Conservation (phyloP, 2,797 vertebrate genomes). For the Periparus ater region DNA sequence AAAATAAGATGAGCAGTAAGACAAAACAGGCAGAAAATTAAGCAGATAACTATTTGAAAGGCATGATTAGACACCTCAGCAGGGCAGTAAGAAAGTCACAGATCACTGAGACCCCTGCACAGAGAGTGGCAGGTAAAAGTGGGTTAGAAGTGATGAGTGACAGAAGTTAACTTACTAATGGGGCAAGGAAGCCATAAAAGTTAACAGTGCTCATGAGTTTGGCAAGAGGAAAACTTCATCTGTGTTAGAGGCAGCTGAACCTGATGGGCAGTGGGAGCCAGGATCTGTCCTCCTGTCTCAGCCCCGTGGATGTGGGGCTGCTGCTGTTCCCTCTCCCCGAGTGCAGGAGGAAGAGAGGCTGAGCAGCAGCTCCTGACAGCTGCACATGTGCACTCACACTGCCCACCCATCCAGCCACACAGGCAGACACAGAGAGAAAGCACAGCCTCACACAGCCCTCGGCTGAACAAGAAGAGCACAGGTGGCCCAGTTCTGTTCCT, state of each 20-base stretch:
- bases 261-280: background rate
- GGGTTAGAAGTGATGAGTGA: background rate
- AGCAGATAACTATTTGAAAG: background rate
- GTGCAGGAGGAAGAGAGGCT: background rate
- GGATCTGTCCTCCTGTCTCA: background rate
- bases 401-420: background rate
- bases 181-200: background rate
- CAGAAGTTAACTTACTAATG: background rate
- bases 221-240: background rate
- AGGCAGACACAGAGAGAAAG: background rate
- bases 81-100: background rate
- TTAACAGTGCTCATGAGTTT: background rate
- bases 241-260: background rate
- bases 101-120: background rate
- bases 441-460: background rate
- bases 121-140: background rate
- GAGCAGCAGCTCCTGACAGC: background rate
- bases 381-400: too few relatives aligned
- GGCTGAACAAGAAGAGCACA: background rate
- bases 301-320: background rate
- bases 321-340: rapidly evolving
- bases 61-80: background rate
- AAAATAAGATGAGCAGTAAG: background rate
- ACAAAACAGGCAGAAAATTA: background rate
- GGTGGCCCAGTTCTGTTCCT: background rate